A percentile compares a stretch with the other conserved stretches of the same genome.
phyloP scores from a whole-genome alignment of 2,797 vertebrate species.

The Bufotes viridis region DNA sequence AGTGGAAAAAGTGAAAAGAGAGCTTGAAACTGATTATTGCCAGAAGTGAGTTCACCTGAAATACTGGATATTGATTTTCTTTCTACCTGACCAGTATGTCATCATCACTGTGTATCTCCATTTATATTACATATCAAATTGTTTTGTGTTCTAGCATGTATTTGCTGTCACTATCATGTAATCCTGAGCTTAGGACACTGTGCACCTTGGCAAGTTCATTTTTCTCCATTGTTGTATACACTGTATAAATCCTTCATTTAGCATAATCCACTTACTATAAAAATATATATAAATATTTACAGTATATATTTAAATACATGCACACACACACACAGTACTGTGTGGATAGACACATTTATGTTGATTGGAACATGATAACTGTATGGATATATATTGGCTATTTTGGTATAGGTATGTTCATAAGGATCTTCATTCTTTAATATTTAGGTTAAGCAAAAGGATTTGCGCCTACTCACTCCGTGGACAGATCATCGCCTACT shows the following conservation, averaged over 20 bases:
- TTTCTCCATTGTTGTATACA: too few species aligned
- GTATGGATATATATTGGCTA: too few species aligned
- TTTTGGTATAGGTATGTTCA: neutral
- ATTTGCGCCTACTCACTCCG: slow-evolving; percentile 72
- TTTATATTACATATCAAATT: neutral
- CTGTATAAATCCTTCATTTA: too few species aligned
- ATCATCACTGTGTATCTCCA: neutral
- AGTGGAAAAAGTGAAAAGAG: slow-evolving; percentile 75
- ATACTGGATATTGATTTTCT: neutral
- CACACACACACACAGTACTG: too few species aligned
- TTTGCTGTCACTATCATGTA: neutral
- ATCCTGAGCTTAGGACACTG: too few species aligned
- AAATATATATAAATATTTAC: too few species aligned
- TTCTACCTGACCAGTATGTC: neutral
- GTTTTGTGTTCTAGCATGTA: neutral
- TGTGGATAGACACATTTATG: too few species aligned
- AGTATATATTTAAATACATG: too few species aligned
- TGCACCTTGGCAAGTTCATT: too few species aligned
- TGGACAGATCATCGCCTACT: slow-evolving; percentile 74
- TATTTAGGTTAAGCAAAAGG: slow-evolving; percentile 70
- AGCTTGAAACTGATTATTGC: slow-evolving; percentile 77
- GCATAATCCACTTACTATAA: too few species aligned
- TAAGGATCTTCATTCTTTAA: neutral
- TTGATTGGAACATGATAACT: neutral
- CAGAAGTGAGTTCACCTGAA: slow-evolving; percentile 69